Evolutionary conservation across 2,888 invertebrate genomes (phyloP), one percentile per base, ranked within the genome.

Genomic region (Perizoma affinitatum): DNA sequence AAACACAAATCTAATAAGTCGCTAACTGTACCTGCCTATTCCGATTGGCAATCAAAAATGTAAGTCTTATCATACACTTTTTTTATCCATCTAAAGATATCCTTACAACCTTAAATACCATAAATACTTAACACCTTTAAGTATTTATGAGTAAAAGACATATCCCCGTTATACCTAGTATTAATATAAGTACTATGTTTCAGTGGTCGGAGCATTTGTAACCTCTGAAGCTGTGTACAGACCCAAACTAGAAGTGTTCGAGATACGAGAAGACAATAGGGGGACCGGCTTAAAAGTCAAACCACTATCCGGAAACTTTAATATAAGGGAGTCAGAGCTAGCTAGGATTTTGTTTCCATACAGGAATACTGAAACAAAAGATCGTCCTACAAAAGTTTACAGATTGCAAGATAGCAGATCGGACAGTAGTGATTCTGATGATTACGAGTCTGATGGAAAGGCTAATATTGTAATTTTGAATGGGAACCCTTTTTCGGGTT

Each of bases 181-280:
- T 22, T 22, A 22, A 22, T 22, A 22, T 22, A 3, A 22, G 22
- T 22, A 22, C 22, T 22, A 22, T 22, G 7, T 9, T 7, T 8
- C 7, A 40, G 42, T 10, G 10, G 9, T 42, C 10, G 42, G 10
- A 9, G 42, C n/a, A 42, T 45, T 58, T 9, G 4, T 58, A 7
- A 41, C 36, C 7, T 56, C 58, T 4, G 22, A 62, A 53, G 69
- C 63, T 4, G 52, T 48, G 6, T 47, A 49, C 8, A 57, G 52
- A 38, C 65, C 61, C 5, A 54, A 63, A 5, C 9, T 65, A 10
- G 58, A 69, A 50, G 44, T 69, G 0, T 67, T 63, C 11, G 65
- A 67, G 50, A 59, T 69, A 1, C 46, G 43, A 34, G 58, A 61
- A 53, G 49, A 66, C 8, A 36, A 47, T 42, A 45, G 41, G 22